Evolutionary conservation across 2,113 vertebrate species (phyloP), one percentile per base, ranked within the genome.

Genomic region (Ceuthmochares aereus): DNA sequence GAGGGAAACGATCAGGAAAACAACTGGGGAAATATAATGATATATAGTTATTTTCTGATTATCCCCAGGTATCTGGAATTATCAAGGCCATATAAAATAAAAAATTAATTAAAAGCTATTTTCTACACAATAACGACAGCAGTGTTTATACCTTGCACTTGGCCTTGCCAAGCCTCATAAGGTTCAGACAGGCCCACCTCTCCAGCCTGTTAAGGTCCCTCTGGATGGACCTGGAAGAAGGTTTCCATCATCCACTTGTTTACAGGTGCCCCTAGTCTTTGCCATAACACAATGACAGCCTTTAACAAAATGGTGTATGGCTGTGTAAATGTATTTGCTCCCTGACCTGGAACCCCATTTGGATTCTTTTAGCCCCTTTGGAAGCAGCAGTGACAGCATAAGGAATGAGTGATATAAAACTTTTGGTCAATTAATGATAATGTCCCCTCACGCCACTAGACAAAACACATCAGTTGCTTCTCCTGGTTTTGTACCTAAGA

Each of bases 241-340:
- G 23, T 56, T 66, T 72, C 52, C 59, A 55, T 25, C 37, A 45
- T 58, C 30, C 59, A 25, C 34, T 67, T 76, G 45, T 36, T 36
- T 74, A 55, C 3, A 3, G 34, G 18, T 58, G 8, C 20, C 17
- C 36, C 29, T 15, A 36, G 22, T 37, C 66, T 55, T 7, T 34
- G 30, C 40, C 11, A 7, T 23, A n/a, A 34, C 43, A 14, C 43
- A 79, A 7, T 3, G 17, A 54, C 16, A 70, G 67, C 62, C 58
- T 64, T 72, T 40, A 82, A 68, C 32, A 49, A 78, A 60, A 34
- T 2, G 4, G 29, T 27, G 37, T 25, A 59, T 0, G 3, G 73
- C 32, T 3, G 0, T 36, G 19, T 9, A 37, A 59, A 54, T 0
- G 2, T 3, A 25, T 49, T 43, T 32, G 18, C 19, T 74, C 51